Conservation (phyloP, 2,888 invertebrate species). For the Odontomyia ornata region DNA sequence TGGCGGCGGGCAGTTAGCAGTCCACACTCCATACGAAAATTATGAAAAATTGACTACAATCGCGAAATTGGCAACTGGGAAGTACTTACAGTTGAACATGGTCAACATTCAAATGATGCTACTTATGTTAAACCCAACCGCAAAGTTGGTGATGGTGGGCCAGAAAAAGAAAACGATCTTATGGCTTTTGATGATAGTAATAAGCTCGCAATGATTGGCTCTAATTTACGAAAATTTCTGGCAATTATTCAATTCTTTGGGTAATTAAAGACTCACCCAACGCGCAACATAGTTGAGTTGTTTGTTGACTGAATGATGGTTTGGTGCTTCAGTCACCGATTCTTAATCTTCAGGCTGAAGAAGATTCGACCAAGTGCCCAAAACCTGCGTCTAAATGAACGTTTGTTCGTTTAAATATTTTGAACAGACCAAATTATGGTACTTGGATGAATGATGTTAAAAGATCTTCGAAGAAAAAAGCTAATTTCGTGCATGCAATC, state of each 20-base stretch:
- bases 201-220: conserved; percentile 32
- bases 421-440: conserved; percentile 14
- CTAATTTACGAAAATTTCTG: conserved; percentile 36
- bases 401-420: neutral
- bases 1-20: neutral
- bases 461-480: neutral
- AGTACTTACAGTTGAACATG: neutral
- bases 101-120: neutral
- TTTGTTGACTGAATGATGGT: conserved; percentile 1
- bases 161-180: conserved; percentile 5
- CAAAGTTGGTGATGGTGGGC: neutral
- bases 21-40: neutral
- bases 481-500: conserved; percentile 38
- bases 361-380: neutral
- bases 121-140: neutral
- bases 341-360: neutral
- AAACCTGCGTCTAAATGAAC: neutral
- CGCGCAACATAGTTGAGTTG: conserved; percentile 25
- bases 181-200: conserved; percentile 40
- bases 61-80: neutral
- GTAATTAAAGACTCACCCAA: conserved; percentile 30
- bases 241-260: conserved; percentile 42
- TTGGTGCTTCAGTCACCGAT: no score
- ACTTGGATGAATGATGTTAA: neutral
- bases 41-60: neutral